Conservation (phyloP, 2,113 vertebrate species). For the Melanerpes formicivorus region DNA sequence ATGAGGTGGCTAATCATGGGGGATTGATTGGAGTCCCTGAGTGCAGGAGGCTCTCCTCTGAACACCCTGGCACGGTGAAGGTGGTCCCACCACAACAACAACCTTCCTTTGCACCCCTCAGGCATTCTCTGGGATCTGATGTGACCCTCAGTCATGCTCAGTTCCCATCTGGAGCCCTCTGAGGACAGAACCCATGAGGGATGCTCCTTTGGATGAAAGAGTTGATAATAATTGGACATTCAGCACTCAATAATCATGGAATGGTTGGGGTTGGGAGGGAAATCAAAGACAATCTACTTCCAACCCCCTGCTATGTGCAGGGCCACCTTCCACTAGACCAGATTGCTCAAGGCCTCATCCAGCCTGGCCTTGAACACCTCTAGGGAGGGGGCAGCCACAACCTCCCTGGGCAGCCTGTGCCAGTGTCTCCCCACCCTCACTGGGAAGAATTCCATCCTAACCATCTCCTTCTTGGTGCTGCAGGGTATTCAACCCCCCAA, state of each 20-base stretch:
- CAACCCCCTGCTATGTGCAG: too few species aligned
- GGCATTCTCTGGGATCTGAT: not conserved
- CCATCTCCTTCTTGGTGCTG: not conserved
- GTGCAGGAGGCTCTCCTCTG: not conserved
- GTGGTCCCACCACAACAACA: not conserved
- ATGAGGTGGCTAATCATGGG: not conserved
- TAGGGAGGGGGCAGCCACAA: too few species aligned
- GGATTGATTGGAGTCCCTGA: not conserved
- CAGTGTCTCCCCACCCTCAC: too few species aligned
- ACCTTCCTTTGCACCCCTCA: not conserved
- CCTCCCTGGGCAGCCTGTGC: too few species aligned
- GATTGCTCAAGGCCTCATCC: too few species aligned
- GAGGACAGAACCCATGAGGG: not conserved
- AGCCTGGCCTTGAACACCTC: too few species aligned
- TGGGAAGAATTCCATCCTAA: too few species aligned
- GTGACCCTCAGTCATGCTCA: not conserved
- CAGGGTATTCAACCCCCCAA: not conserved
- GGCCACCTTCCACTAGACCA: too few species aligned
- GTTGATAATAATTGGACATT: not conserved
- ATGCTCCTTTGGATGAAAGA: not conserved
- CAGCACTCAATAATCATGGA: not conserved
- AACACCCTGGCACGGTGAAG: accelerated
- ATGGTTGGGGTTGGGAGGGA: too few species aligned
- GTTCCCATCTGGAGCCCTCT: not conserved
- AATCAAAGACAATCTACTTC: too few species aligned